Conservation (phyloP, 2,888 invertebrate genomes). For the Dryomyza anilis region DNA sequence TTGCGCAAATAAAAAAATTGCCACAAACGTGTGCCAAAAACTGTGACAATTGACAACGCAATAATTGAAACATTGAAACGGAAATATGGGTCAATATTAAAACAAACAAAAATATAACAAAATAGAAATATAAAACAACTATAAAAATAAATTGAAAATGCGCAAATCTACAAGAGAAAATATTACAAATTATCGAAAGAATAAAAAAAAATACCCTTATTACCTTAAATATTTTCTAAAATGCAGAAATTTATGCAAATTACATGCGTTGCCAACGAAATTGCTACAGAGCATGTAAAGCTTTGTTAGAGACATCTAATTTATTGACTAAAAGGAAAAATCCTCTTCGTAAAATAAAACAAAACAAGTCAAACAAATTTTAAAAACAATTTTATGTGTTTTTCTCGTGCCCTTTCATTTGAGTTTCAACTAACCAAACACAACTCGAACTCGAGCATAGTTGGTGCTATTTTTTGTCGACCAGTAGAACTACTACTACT, state of each 20-base stretch:
- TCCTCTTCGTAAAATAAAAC: background rate
- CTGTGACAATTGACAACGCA: background rate
- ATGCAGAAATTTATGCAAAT: background rate
- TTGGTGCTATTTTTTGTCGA: background rate
- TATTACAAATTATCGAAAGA: no score
- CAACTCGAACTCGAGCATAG: background rate
- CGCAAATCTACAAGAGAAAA: no score
- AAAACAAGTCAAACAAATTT: background rate
- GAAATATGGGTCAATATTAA: background rate
- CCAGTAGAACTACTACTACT: background rate
- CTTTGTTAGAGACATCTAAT: background rate
- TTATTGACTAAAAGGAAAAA: no score
- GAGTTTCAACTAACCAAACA: background rate
- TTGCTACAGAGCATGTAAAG: background rate
- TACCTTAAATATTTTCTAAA: no score
- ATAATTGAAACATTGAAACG: background rate
- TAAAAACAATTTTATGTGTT: constrained; percentile 19
- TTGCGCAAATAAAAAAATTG: no score
- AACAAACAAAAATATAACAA: background rate
- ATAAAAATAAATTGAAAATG: background rate
- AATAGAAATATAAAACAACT: background rate
- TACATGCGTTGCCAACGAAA: background rate
- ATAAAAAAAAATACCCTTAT: no score
- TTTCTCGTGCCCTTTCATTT: background rate
- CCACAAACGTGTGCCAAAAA: background rate